A percentile compares a stretch with the other conserved stretches of the same genome.
Evolutionary conservation across 1,140 invertebrate genomes (phyloP).

Genomic region (Phenacoccus solenopsis): DNA sequence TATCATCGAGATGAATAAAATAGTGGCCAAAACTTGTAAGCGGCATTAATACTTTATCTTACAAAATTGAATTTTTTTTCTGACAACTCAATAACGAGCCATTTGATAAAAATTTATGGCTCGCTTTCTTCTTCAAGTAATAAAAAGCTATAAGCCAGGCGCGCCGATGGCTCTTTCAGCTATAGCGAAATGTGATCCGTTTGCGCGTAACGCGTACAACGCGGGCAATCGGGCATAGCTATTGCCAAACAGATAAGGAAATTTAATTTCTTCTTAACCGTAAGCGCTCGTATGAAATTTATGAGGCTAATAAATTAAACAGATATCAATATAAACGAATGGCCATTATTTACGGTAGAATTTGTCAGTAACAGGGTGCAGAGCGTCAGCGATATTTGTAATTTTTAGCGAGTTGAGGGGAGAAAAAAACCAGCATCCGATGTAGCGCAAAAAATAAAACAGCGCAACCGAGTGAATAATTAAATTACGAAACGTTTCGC

Average conservation of each 20-base stretch:
- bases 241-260: background rate
- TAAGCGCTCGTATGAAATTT: background rate
- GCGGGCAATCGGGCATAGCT: too few relatives aligned
- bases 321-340: background rate
- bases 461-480: background rate
- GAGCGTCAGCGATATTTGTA: background rate
- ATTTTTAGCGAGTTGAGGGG: background rate
- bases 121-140: background rate
- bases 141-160: background rate
- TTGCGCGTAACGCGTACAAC: background rate
- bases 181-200: background rate
- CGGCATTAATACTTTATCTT: too few relatives aligned
- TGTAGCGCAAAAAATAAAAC: slow-evolving; percentile 1
- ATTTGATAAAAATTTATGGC: background rate
- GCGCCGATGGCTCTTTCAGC: background rate
- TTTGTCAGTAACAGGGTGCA: background rate
- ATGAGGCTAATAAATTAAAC: background rate
- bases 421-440: background rate
- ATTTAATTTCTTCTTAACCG: background rate
- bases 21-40: background rate
- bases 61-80: background rate
- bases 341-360: background rate
- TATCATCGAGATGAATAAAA: too few relatives aligned
- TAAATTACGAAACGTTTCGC: slow-evolving; percentile 1
- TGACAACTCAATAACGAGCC: background rate